These are phyloP conservation scores for Trematocara macrostoma DNA, from an alignment of 2,113 vertebrate species.

Conservation along the genomic window DNA sequence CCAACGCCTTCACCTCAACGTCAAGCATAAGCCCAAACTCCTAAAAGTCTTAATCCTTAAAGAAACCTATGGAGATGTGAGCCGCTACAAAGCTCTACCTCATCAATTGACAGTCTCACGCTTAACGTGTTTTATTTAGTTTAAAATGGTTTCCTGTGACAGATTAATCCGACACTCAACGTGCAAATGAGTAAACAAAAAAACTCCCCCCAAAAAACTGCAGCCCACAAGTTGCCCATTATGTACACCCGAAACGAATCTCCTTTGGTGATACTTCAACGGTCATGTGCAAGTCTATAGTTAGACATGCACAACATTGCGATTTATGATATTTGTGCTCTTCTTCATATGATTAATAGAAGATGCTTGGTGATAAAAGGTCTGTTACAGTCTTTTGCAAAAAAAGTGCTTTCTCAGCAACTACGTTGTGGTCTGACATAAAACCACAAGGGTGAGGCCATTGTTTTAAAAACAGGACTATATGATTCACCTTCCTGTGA, in stretches of 20 bases:
- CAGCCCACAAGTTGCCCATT: not conserved
- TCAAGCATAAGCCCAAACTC: not conserved
- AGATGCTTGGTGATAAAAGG: not conserved
- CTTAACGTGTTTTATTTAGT: not conserved
- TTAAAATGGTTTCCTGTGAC: not conserved
- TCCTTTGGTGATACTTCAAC: not conserved
- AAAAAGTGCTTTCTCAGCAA: not conserved
- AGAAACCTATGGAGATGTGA: not conserved
- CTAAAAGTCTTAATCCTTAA: not conserved
- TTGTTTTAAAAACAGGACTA: not conserved
- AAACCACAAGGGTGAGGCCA: not conserved
- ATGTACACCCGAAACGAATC: not conserved
- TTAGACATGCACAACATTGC: not conserved
- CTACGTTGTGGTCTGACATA: not conserved
- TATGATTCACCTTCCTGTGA: not conserved
- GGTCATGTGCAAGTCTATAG: not conserved
- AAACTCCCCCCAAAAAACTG: not conserved
- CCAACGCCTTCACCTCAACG: not conserved
- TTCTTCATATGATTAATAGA: not conserved
- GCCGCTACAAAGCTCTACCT: not conserved
- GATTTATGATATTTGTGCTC: not conserved
- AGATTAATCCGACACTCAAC: not conserved
- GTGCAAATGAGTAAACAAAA: not conserved
- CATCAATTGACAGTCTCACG: not conserved
- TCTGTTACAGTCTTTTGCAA: not conserved